Evolutionary conservation across 1,140 invertebrate genomes (phyloP).

Genomic region (Drosophila baimaii): DNA sequence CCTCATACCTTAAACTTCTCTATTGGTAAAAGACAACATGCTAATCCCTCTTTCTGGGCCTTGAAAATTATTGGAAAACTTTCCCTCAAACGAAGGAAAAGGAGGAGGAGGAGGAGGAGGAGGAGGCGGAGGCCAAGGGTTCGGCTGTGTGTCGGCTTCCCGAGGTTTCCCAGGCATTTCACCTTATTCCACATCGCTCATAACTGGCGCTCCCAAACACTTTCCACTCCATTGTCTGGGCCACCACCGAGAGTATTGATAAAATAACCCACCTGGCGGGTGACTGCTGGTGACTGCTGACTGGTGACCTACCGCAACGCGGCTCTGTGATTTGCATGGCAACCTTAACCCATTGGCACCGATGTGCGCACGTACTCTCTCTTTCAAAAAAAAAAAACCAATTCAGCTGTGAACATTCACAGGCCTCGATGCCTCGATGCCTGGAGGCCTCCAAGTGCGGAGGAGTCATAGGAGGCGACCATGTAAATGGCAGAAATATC

Average conservation of each 20-base stretch:
- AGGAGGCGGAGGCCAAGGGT: conserved; percentile 8
- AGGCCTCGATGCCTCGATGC: conserved; percentile 18
- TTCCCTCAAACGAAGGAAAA: conserved; percentile 5
- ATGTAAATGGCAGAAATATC: conserved; percentile 72
- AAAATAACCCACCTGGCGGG: conserved; percentile 24
- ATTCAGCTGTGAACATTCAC: conserved; percentile 59
- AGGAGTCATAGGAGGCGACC: not conserved
- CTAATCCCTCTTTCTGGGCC: not conserved
- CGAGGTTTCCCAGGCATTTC: conserved; percentile 19
- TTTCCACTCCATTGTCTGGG: conserved; percentile 39
- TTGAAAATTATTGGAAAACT: conserved; percentile 39
- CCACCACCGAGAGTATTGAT: conserved; percentile 27
- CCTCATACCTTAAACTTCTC: not conserved
- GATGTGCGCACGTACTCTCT: conserved; percentile 53
- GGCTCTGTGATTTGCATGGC: conserved; percentile 57
- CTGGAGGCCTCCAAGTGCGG: not conserved
- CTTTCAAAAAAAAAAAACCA: conserved; percentile 54
- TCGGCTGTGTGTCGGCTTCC: conserved; percentile 15
- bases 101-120: not conserved
- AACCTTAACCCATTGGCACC: conserved; percentile 80
- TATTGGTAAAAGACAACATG: not conserved
- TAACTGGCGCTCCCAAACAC: conserved; percentile 37
- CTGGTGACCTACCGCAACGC: conserved; percentile 53
- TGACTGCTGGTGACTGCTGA: not conserved
- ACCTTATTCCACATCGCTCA: conserved; percentile 27